A percentile compares a stretch with the other conserved stretches of the same genome.
Evolutionary conservation across 2,113 vertebrate species (phyloP).

Genomic region (Heterocephalus glaber): DNA sequence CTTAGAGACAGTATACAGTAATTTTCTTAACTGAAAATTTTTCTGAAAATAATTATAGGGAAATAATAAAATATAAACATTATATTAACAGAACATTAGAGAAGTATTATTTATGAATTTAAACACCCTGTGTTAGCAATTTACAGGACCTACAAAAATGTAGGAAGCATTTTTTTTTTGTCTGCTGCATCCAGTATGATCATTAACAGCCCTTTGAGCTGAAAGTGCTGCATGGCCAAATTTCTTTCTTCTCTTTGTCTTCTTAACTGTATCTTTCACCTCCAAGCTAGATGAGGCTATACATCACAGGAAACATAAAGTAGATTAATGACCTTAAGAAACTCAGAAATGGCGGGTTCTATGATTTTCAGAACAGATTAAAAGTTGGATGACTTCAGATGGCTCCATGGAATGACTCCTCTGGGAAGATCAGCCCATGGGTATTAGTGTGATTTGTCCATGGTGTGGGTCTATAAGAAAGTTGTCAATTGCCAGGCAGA

Average conservation of each 20-base stretch:
- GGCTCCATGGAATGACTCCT: conserved; percentile 36
- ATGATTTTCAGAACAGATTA: conserved; percentile 70
- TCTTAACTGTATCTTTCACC: conserved; percentile 70
- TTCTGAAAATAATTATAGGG: neutral
- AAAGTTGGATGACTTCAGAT: conserved; percentile 50
- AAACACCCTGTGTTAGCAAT: neutral
- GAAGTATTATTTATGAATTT: neutral
- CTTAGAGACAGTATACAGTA: neutral
- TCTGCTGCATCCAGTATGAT: neutral
- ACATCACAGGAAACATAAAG: conserved; percentile 66
- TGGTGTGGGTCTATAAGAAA: neutral
- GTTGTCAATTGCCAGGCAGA: neutral
- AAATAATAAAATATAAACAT: neutral
- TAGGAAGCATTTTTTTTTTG: neutral
- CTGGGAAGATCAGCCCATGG: conserved; percentile 11
- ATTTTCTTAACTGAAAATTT: neutral
- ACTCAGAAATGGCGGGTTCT: conserved; percentile 53
- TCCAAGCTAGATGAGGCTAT: conserved; percentile 40
- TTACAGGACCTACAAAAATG: neutral
- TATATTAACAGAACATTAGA: neutral
- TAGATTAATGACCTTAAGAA: conserved; percentile 65
- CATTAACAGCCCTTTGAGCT: conserved; percentile 41
- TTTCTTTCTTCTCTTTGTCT: conserved; percentile 42
- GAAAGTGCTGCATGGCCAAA: conserved; percentile 46
- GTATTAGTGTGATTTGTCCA: conserved; percentile 57